phyloP scores from a whole-genome alignment of 2,113 vertebrate species.

The Tetrao urogallus region DNA sequence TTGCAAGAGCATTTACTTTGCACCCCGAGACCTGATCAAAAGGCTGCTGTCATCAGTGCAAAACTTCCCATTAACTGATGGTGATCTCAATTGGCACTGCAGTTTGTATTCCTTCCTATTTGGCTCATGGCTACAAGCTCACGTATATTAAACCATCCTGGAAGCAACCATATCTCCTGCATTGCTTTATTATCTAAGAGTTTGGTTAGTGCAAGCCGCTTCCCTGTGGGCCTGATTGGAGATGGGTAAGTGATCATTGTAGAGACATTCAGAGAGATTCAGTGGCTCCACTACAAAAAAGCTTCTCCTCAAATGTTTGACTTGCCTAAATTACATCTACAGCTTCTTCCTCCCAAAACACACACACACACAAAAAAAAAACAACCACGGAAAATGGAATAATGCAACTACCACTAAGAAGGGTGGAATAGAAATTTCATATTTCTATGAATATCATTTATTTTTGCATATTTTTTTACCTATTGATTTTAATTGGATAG shows the following conservation, averaged over 20 bases:
- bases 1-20: neutral
- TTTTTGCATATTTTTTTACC: neutral
- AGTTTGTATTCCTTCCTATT: neutral
- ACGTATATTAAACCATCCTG: rapidly evolving
- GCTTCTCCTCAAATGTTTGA: neutral
- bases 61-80: neutral
- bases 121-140: neutral
- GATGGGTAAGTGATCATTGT: neutral
- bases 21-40: neutral
- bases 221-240: neutral
- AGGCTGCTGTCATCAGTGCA: neutral
- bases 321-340: neutral
- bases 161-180: neutral
- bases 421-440: neutral
- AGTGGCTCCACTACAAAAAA: neutral
- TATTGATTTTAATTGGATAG: neutral
- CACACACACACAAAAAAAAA: no score
- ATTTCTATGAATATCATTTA: neutral
- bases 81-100: neutral
- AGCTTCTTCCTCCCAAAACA: neutral
- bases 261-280: neutral
- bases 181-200: neutral
- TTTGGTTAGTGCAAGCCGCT: neutral
- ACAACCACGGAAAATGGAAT: neutral
- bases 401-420: neutral